A percentile compares a stretch with the other conserved stretches of the same genome.
phyloP scores from a whole-genome alignment of 1,140 invertebrate species.

The Helicoverpa zea region DNA sequence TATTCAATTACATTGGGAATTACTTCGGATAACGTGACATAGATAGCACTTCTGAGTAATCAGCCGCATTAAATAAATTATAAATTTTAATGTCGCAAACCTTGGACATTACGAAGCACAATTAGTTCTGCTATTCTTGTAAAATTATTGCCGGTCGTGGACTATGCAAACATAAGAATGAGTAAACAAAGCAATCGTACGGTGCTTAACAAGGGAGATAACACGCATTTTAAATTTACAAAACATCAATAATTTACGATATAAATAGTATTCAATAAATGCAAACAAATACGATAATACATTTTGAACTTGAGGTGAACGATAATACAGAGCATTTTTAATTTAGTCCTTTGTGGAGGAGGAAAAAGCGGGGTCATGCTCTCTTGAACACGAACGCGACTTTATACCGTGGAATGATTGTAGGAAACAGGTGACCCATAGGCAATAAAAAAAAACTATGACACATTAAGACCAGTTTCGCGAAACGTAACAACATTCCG shows the following conservation, averaged over 20 bases:
- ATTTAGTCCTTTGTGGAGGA: slow-evolving; percentile 51
- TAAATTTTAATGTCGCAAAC: slow-evolving; percentile 22
- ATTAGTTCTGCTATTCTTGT: background rate
- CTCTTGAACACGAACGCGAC: slow-evolving; percentile 61
- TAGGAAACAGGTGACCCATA: slow-evolving; percentile 26
- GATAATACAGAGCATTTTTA: slow-evolving; percentile 52
- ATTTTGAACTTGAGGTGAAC: slow-evolving; percentile 45
- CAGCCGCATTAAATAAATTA: slow-evolving; percentile 9
- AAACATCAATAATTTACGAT: background rate
- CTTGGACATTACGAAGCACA: slow-evolving; percentile 6
- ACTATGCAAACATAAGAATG: background rate
- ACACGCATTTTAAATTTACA: background rate
- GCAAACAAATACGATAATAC: background rate
- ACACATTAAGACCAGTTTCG: slow-evolving; percentile 16
- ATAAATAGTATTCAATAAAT: background rate
- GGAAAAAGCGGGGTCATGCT: slow-evolving; percentile 71
- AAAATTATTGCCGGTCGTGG: background rate
- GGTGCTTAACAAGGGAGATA: background rate
- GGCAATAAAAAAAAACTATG: slow-evolving; percentile 12
- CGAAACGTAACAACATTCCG: background rate
- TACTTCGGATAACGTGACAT: background rate
- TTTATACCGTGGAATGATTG: slow-evolving; percentile 48
- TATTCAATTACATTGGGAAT: background rate
- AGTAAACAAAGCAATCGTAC: background rate
- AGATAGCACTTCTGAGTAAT: slow-evolving; percentile 11